phyloP scores from a whole-genome alignment of 2,797 vertebrate species.

The Sebastes elongatus region DNA sequence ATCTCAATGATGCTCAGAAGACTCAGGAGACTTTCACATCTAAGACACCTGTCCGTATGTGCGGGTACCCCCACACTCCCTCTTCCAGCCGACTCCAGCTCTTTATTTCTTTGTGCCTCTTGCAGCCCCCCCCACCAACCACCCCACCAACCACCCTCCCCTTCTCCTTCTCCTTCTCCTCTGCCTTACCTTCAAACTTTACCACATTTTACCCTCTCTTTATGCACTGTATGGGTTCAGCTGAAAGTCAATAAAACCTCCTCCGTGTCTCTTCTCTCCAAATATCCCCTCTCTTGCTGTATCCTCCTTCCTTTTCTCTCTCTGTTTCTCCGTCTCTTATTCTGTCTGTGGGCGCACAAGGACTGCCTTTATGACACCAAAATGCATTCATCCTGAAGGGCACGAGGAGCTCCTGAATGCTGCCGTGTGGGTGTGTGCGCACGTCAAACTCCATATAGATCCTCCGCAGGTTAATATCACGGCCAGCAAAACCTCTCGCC shows the following conservation, averaged over 20 bases:
- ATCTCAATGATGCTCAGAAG: conserved; percentile 59
- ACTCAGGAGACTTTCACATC: conserved; percentile 69
- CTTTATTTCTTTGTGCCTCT: conserved; percentile 55
- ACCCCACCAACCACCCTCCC: too few relatives aligned
- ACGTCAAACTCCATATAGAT: conserved; percentile 1
- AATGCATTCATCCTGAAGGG: conserved; percentile 54
- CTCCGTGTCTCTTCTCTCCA: conserved; percentile 19
- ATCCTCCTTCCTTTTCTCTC: conserved; percentile 3
- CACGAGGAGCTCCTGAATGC: conserved; percentile 34
- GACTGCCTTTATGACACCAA: conserved; percentile 22
- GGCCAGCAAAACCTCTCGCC: conserved; percentile 29
- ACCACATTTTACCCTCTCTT: conserved; percentile 53
- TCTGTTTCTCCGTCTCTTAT: conserved; percentile 15
- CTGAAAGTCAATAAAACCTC: conserved; percentile 59
- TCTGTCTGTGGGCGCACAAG: conserved; percentile 28
- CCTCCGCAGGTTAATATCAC: conserved; percentile 34
- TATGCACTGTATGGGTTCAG: conserved; percentile 57
- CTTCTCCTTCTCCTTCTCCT: conserved; percentile 20
- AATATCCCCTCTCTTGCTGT: conserved; percentile 26
- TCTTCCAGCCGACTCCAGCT: conserved; percentile 44
- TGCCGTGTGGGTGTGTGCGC: conserved; percentile 26
- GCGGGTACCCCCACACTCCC: conserved; percentile 32
- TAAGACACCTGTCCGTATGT: conserved; percentile 73
- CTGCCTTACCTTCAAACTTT: conserved; percentile 58
- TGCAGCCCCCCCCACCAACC: conserved; percentile 20